Percentiles rank a stretch among this genome's conserved stretches.
Evolutionary conservation across 2,113 vertebrate genomes (phyloP).

Genomic region (Mesocricetus auratus): DNA sequence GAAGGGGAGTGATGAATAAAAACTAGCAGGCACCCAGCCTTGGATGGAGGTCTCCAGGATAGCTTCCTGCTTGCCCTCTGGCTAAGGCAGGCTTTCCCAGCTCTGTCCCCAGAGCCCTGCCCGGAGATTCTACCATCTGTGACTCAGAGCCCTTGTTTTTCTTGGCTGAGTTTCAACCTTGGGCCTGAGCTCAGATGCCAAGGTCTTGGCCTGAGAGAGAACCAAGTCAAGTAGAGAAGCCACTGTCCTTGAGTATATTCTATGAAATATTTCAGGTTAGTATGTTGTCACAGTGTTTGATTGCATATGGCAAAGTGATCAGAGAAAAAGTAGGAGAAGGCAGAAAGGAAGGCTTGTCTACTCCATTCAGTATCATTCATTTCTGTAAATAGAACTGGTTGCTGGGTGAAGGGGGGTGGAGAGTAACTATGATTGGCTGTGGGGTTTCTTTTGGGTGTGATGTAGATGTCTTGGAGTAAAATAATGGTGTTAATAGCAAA

Average conservation of each 20-base stretch:
- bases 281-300: neutral
- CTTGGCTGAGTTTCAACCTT: neutral
- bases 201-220: neutral
- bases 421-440: neutral
- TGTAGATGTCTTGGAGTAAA: neutral
- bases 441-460: neutral
- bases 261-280: neutral
- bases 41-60: neutral
- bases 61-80: neutral
- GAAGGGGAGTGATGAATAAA: neutral
- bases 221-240: neutral
- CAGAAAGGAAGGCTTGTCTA: neutral
- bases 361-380: too few relatives aligned
- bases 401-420: accelerated
- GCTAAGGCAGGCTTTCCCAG: neutral
- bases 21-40: neutral
- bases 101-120: neutral
- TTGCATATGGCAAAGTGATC: neutral
- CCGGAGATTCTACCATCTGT: neutral
- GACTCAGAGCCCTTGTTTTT: neutral
- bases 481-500: neutral
- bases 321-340: neutral
- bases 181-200: neutral
- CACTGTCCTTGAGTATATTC: neutral
- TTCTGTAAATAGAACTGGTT: neutral